Evolutionary conservation across 2,113 vertebrate species (phyloP).

Genomic region (Pseudopipra pipra): DNA sequence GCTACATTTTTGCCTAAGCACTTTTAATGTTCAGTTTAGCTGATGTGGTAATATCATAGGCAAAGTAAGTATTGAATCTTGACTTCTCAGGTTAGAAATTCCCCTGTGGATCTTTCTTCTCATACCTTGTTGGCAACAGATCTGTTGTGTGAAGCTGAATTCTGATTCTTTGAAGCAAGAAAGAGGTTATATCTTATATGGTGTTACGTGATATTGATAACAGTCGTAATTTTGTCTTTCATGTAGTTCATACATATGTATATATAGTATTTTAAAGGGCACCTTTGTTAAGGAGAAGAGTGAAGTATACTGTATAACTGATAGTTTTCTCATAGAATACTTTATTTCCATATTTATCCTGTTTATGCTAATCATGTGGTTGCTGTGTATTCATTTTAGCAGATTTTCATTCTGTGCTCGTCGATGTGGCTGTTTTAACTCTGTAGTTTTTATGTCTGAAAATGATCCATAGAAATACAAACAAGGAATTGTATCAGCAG

Average conservation of each 20-base stretch:
- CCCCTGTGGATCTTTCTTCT: not conserved
- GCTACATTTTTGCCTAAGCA: not conserved
- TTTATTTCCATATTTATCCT: conserved; percentile 37
- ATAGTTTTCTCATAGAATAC: not conserved
- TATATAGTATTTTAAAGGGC: not conserved
- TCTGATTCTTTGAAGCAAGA: not conserved
- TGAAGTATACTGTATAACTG: not conserved
- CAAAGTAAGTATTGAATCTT: not conserved
- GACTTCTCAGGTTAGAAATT: not conserved
- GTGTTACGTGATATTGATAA: not conserved
- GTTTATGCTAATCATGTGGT: not conserved
- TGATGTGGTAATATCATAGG: not conserved
- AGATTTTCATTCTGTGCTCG: not conserved
- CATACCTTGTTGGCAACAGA: not conserved
- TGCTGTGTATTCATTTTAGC: conserved; percentile 33
- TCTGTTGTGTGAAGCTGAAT: not conserved
- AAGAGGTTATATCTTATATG: not conserved
- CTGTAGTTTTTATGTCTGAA: conserved; percentile 50
- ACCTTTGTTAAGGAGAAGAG: not conserved
- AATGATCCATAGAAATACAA: conserved; percentile 67
- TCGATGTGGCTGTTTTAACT: not conserved
- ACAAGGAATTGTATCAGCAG: conserved; percentile 61
- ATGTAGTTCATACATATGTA: not conserved
- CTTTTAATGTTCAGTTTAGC: not conserved
- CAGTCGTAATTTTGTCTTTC: not conserved